Base-by-base conservation (phyloP, 1,140 invertebrate genomes). In the Colletes gigas region DNA sequence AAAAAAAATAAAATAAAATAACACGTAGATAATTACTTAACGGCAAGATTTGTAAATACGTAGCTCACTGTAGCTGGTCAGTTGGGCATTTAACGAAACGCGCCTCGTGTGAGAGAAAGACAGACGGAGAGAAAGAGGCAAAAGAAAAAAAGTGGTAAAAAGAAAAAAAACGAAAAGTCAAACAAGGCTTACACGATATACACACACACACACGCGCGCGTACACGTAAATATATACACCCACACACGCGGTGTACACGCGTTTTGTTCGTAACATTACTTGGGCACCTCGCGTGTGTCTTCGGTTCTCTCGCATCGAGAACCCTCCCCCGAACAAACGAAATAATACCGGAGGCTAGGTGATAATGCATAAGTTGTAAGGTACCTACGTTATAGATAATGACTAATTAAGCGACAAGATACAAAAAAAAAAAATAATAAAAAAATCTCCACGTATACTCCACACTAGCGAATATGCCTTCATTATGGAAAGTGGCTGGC, bases 391-490 rank as follows among this genome's bases (percentile, higher is more conserved):
- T 86, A 88, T 66, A 77, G 82, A 89, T 87, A 83, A 89, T 82
- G 84, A 84, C 75, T 88, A 85, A 89, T 88, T 89, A 89, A 89
- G 86, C 78, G 84, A 88, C 63, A 72, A 82, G 83, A 81, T 66
- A 78, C 65, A 69, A 41, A 72, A 69, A 81, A 76, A 86, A 83
- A 87, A 85, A 84, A 76, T 87, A 80, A 84, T 83, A 87, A 85
- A 83, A 81, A 81, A 86, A 88, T 87, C 52, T 78, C 65, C 74
- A 77, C 78, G 78, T 91, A 90, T 91, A 89, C 84, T 90, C 81
- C 59, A 88, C 88, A 88, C 90, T 89, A 90, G 88, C 81, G 83
- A 90, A 86, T 90, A 90, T 89, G 91, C 90, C 89, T 92, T 89
- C 86, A 87, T 89, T 90, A 86, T 89, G 86, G 72, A 90, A 86